Base-by-base conservation (phyloP, 2,113 vertebrate species). In the Nymphicus hollandicus region DNA sequence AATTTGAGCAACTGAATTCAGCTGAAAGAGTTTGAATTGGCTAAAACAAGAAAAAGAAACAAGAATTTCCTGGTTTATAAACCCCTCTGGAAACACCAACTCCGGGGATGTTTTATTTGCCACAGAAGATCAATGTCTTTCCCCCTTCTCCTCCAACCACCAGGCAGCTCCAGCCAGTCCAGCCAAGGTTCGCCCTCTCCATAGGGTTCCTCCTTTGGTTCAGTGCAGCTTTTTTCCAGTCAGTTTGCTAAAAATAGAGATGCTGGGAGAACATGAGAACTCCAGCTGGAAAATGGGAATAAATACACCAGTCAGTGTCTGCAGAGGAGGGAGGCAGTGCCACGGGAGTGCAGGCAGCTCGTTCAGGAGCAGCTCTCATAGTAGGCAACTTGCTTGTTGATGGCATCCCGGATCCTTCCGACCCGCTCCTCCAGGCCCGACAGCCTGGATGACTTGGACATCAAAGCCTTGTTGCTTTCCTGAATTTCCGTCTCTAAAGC, bases 401-500 rank as follows among this genome's bases (percentile, higher is more conserved):
- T 98, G 84, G 96, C 1, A 33, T 89, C 80, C 10, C 98, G 95
- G 92, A 99, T 98, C 22, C 71, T 89, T 56, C 97, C 92, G 80
- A 98, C 97, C 16, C 24, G 74, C 52, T 92, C 84, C 53, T 99
- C 98, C 49, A 99, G 97, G 39, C 97, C 98, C 0, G 65, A 80
- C 35, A 99, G 98, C 77, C 55, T 96, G 0, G 92, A 78, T 0
- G 98, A 97, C 94, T 98, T 98, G 53, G 97, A 81, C 55, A 97
- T 3, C 53, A 99, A 89, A 43, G 98, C 97, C 17, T 96, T 69
- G 92, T 98, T 98, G 27, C 98, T 98, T 22, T 5, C 19, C 58
- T 88, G 97, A 78, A 99, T 96, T 77, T 98, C 98, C 0, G 17
- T 96, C 85, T 98, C 98, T 78, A 98, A 98, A 90, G 97, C 99